These are phyloP conservation scores for Stictocephala bisonia DNA, from an alignment of 2,888 invertebrate species.

Conservation along the genomic window DNA sequence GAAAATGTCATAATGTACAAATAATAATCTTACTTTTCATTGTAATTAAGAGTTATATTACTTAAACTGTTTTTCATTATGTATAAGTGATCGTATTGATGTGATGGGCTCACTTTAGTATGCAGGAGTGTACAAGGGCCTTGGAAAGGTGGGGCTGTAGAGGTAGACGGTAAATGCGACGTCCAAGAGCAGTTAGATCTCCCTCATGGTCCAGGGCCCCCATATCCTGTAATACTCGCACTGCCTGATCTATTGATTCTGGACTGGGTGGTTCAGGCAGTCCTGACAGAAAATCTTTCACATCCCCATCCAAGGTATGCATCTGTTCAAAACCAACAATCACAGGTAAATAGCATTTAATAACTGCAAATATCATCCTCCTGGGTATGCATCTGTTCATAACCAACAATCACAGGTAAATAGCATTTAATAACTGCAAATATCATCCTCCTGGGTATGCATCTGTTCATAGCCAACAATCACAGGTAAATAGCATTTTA, in stretches of 20 bases:
- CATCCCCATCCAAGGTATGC: slow-evolving; percentile 63
- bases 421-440: not conserved
- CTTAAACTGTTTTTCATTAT: too few relatives aligned
- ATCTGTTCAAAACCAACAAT: slow-evolving; percentile 18
- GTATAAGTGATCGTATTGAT: too few relatives aligned
- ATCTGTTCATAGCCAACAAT: too few relatives aligned
- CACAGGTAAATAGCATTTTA: too few relatives aligned
- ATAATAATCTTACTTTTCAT: too few relatives aligned
- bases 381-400: too few relatives aligned
- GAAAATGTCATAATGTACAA: too few relatives aligned
- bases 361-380: too few relatives aligned
- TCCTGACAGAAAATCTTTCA: slow-evolving; percentile 70
- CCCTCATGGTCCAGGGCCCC: slow-evolving; percentile 71
- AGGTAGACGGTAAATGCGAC: slow-evolving; percentile 67
- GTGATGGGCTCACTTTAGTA: slow-evolving; percentile 67
- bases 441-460: too few relatives aligned
- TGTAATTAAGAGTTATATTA: too few relatives aligned
- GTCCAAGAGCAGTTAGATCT: slow-evolving; percentile 73
- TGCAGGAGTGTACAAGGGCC: slow-evolving; percentile 70
- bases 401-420: too few relatives aligned
- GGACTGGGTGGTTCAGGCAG: slow-evolving; percentile 73
- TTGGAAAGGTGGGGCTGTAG: slow-evolving; percentile 73
- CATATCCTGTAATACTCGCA: slow-evolving; percentile 70
- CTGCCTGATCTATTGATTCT: slow-evolving; percentile 68
- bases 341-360: too few relatives aligned